These are phyloP conservation scores for Ibidorhyncha struthersii DNA, from an alignment of 2,113 vertebrate genomes.

Conservation along the genomic window DNA sequence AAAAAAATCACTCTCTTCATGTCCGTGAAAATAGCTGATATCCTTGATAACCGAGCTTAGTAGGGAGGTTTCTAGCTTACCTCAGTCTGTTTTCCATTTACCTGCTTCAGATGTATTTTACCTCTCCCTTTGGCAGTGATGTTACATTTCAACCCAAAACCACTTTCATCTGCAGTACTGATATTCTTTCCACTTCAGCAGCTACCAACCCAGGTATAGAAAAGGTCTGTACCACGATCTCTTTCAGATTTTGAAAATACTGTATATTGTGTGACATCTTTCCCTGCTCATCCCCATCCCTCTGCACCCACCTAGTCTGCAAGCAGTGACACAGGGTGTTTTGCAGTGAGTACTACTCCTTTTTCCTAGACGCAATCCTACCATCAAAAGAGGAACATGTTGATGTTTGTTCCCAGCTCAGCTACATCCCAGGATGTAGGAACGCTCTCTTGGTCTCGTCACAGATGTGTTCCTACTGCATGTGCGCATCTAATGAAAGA, in stretches of 20 bases:
- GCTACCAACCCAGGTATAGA: neutral
- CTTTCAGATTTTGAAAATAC: neutral
- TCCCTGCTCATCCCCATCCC: neutral
- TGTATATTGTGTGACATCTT: neutral
- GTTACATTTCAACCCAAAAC: neutral
- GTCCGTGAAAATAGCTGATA: neutral
- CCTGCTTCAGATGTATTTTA: neutral
- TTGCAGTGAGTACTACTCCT: fast-evolving
- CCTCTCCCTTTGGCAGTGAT: neutral
- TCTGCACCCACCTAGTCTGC: neutral
- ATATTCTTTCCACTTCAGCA: neutral
- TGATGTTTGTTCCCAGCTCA: neutral
- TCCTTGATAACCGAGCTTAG: neutral
- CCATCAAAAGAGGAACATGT: fast-evolving
- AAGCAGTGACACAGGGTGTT: neutral
- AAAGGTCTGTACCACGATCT: neutral
- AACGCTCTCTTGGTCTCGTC: neutral
- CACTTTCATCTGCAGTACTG: neutral
- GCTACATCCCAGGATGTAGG: neutral
- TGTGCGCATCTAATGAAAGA: neutral
- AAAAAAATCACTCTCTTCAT: neutral
- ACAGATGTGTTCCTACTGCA: neutral
- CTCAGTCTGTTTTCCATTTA: neutral
- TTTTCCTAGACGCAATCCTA: neutral
- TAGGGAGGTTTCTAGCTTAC: neutral